These are phyloP conservation scores for Drosophila kanekoi DNA, from an alignment of 2,888 invertebrate species.

Conservation along the genomic window DNA sequence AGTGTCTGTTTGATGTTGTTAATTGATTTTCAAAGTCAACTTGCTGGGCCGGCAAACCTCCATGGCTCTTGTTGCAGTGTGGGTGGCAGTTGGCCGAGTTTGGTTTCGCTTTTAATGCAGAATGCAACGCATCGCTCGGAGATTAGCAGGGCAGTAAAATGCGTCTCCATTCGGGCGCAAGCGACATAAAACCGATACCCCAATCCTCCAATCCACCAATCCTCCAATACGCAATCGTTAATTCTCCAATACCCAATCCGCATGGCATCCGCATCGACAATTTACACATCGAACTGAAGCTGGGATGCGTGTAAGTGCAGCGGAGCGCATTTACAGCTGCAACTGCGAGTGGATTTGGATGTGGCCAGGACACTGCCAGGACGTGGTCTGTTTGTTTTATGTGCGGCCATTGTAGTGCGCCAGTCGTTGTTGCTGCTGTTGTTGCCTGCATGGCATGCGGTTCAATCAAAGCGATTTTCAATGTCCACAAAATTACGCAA, in stretches of 20 bases:
- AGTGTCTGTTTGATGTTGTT: slow-evolving; percentile 85
- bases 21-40: slow-evolving; percentile 85
- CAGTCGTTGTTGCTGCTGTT: slow-evolving; percentile 40
- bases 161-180: slow-evolving; percentile 74
- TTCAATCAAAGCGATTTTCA: slow-evolving; percentile 82
- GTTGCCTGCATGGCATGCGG: slow-evolving; percentile 70
- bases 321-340: slow-evolving; percentile 77
- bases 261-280: slow-evolving; percentile 53
- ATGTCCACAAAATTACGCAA: slow-evolving; percentile 81
- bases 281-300: slow-evolving; percentile 49
- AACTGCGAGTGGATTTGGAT: slow-evolving; percentile 74
- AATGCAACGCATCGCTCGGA: slow-evolving; percentile 53
- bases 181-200: slow-evolving; percentile 80
- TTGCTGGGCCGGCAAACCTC: slow-evolving; percentile 48
- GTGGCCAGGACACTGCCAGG: slow-evolving; percentile 52
- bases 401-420: slow-evolving; percentile 73
- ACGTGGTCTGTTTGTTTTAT: slow-evolving; percentile 77
- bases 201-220: slow-evolving; percentile 38
- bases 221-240: slow-evolving; percentile 16
- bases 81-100: slow-evolving; percentile 30
- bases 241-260: slow-evolving; percentile 22
- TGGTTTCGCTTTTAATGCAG: slow-evolving; percentile 65
- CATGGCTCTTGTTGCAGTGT: not conserved
- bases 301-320: slow-evolving; percentile 74
- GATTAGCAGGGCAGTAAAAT: slow-evolving; percentile 78